phyloP scores from a whole-genome alignment of 2,888 invertebrate genomes.

The Antheraea assamensis region DNA sequence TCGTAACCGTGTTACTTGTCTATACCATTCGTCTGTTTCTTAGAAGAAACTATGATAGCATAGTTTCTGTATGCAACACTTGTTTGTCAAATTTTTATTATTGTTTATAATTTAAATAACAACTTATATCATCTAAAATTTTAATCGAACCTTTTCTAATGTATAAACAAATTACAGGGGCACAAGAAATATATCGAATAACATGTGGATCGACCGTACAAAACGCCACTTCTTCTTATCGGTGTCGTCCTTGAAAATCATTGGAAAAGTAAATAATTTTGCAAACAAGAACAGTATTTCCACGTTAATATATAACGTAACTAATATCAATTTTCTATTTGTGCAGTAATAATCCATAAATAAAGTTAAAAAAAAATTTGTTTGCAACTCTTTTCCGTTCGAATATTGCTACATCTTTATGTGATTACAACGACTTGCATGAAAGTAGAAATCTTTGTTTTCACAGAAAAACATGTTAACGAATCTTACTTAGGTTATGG shows the following conservation, averaged over 20 bases:
- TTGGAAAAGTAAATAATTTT: neutral
- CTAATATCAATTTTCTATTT: neutral
- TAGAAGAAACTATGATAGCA: neutral
- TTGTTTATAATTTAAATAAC: neutral
- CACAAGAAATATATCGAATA: neutral
- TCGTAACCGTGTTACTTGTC: neutral
- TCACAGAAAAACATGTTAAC: too few relatives aligned
- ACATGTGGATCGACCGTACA: neutral
- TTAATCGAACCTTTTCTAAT: neutral
- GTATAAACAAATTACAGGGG: neutral
- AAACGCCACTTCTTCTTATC: constrained; percentile 15
- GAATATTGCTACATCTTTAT: neutral
- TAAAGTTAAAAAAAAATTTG: neutral
- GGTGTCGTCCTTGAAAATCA: neutral
- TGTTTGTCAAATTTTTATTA: neutral
- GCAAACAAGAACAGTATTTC: neutral
- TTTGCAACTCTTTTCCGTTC: neutral
- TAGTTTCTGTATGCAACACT: neutral
- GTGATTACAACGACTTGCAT: too few relatives aligned
- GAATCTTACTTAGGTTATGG: too few relatives aligned
- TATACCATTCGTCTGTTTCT: neutral
- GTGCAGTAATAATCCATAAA: neutral
- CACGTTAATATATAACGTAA: neutral
- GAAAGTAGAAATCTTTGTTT: too few relatives aligned
- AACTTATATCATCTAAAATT: too few relatives aligned